These are phyloP conservation scores for Lipophrys pholis DNA, from an alignment of 2,113 vertebrate species.

Conservation along the genomic window DNA sequence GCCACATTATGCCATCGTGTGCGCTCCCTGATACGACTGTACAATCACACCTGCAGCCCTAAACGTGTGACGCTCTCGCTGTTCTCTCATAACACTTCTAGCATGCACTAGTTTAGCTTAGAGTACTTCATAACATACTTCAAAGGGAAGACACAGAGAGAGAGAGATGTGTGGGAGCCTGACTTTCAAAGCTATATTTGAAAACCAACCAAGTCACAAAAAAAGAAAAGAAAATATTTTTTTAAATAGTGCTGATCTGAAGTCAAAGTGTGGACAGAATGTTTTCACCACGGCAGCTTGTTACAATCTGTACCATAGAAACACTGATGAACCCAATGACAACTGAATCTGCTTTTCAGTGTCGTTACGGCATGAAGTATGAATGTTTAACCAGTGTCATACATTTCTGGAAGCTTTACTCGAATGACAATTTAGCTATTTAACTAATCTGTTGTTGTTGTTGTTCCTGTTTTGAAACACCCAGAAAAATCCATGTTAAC, in stretches of 20 bases:
- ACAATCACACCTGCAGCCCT: conserved; percentile 3
- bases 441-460: background rate
- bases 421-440: background rate
- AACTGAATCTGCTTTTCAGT: conserved; percentile 2
- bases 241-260: conserved; percentile 3
- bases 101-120: conserved; percentile 3
- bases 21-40: conserved; percentile 2
- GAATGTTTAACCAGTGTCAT: background rate
- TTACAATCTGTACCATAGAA: conserved; percentile 1
- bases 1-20: conserved; percentile 21
- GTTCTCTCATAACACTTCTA: background rate
- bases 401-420: background rate
- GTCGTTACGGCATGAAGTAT: background rate
- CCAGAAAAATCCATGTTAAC: background rate
- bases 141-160: background rate
- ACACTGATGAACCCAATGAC: background rate
- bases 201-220: conserved; percentile 22
- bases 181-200: conserved; percentile 35
- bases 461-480: background rate
- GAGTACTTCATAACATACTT: background rate
- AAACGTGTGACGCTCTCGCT: background rate
- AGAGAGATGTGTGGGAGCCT: conserved; percentile 33
- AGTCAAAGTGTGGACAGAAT: conserved; percentile 13
- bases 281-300: conserved; percentile 28
- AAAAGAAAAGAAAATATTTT: background rate